Evolutionary conservation across 2,888 invertebrate genomes (phyloP).

Genomic region (Julus scandinavius): DNA sequence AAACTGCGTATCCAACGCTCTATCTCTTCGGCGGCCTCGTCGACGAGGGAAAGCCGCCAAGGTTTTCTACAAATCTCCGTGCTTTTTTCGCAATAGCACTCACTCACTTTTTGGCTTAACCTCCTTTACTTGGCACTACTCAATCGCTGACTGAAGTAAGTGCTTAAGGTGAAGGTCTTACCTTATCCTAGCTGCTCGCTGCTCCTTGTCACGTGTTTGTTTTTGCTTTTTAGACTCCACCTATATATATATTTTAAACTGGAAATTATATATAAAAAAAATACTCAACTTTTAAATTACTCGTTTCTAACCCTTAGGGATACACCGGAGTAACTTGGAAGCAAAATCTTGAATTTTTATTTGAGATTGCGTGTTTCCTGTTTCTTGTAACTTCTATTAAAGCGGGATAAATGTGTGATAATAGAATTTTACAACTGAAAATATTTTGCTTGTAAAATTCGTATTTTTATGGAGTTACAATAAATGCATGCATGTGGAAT

Average conservation of each 20-base stretch:
- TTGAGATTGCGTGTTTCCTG: slow-evolving; percentile 5
- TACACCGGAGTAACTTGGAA: slow-evolving; percentile 7
- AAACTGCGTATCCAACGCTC: background rate
- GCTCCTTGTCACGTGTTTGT: slow-evolving; percentile 24
- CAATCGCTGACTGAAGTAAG: slow-evolving; percentile 7
- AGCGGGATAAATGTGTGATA: too few relatives aligned
- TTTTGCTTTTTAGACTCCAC: slow-evolving; percentile 37
- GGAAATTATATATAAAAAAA: background rate
- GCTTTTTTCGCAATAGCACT: slow-evolving; percentile 3
- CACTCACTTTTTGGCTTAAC: too few relatives aligned
- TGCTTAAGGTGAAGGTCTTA: slow-evolving; percentile 46
- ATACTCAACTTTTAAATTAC: background rate
- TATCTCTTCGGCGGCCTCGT: background rate
- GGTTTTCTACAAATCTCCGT: background rate
- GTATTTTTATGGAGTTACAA: too few relatives aligned
- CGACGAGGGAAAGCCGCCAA: background rate
- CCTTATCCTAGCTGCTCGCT: slow-evolving; percentile 10
- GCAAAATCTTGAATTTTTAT: background rate
- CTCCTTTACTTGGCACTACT: slow-evolving; percentile 13
- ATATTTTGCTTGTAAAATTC: too few relatives aligned
- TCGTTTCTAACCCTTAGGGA: background rate
- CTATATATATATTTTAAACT: background rate
- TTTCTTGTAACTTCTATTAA: background rate
- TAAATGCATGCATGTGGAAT: too few relatives aligned
- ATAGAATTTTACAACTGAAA: too few relatives aligned